Evolutionary conservation across 1,140 invertebrate species (phyloP).

Genomic region (Drosophila prosaltans): DNA sequence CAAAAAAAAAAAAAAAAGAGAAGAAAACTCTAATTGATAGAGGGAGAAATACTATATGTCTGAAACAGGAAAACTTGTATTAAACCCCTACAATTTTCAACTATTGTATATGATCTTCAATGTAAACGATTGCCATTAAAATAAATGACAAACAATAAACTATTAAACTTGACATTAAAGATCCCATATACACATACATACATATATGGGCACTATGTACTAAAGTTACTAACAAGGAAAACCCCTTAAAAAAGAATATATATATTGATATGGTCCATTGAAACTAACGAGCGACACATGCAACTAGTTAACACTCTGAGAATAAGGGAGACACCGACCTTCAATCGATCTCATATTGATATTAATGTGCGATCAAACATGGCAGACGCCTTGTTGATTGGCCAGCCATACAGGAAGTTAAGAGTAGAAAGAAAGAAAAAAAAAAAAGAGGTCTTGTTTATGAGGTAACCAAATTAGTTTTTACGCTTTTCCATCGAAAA

Average conservation of each 20-base stretch:
- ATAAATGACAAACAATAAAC: slow-evolving; percentile 10
- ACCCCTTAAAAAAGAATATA: background rate
- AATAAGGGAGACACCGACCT: slow-evolving; percentile 13
- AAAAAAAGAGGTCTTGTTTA: slow-evolving; percentile 55
- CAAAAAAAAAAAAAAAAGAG: no score
- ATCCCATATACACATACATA: background rate
- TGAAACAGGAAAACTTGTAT: no score
- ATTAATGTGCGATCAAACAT: slow-evolving; percentile 69
- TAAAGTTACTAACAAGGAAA: background rate
- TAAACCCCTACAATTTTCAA: background rate
- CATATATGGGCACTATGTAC: background rate
- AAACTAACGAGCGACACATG: slow-evolving; percentile 70
- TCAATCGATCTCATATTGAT: slow-evolving; percentile 44
- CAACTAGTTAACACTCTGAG: slow-evolving; percentile 60
- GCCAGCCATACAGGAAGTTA: slow-evolving; percentile 54
- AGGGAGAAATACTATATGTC: no score
- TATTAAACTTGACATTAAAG: background rate
- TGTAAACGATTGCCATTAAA: slow-evolving; percentile 12
- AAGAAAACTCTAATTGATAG: slow-evolving; percentile 14
- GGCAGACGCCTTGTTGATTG: slow-evolving; percentile 50
- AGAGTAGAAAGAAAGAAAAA: slow-evolving; percentile 23
- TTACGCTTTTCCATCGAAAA: slow-evolving; percentile 63
- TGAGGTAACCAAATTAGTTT: slow-evolving; percentile 61
- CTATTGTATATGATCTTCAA: background rate
- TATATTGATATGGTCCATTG: slow-evolving; percentile 55